Base-by-base conservation (phyloP, 2,113 vertebrate species). In the Chamaea fasciata region DNA sequence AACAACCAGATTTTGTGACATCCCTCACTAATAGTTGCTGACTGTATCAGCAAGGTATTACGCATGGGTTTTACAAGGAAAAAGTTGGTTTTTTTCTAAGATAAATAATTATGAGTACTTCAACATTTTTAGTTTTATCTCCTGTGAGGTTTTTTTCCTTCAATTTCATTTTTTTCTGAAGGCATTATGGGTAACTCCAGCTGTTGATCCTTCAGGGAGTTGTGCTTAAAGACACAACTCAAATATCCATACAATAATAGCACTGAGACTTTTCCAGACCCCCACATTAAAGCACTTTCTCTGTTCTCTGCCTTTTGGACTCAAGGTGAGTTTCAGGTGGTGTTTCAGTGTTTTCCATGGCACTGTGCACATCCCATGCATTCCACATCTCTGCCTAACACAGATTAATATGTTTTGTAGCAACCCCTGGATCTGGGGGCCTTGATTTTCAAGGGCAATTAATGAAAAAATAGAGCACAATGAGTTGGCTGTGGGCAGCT, bases 241-340 rank as follows among this genome's bases (percentile, higher is more conserved):
- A 26, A 8, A 7, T 47, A 0, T 44, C 31, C 16, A 11, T 15
- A 7, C 28, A 74, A 2, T 23, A 17, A 18, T 2, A n/a, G 10
- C 49, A 9, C 4, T 27, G 55, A 64, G 30, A 3, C 11, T 53
- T 81, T 63, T 19, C 28, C 64, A 28, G 21, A 10, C 11, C 10
- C 30, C 59, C 0, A 0, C 27, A 33, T 33, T 42, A 22, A n/a
- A 68, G 10, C 15, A 8, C 6, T 33, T 63, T 27, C 23, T 77
- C 41, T 77, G 44, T 16, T 30, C 26, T 77, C 53, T 62, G 26
- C 5, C 19, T 73, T 46, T 82, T 64, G 56, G 27, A 41, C 23
- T 22, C 33, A 19, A 3, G 17, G 27, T 63, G 64, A 80, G 3
- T 35, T 80, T 59, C 52, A 47, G n/a, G 23, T 28, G 9, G 13